Percentiles rank a stretch among this genome's conserved stretches.
phyloP scores from a whole-genome alignment of 2,888 invertebrate genomes.

The Drosophila buzzatii region DNA sequence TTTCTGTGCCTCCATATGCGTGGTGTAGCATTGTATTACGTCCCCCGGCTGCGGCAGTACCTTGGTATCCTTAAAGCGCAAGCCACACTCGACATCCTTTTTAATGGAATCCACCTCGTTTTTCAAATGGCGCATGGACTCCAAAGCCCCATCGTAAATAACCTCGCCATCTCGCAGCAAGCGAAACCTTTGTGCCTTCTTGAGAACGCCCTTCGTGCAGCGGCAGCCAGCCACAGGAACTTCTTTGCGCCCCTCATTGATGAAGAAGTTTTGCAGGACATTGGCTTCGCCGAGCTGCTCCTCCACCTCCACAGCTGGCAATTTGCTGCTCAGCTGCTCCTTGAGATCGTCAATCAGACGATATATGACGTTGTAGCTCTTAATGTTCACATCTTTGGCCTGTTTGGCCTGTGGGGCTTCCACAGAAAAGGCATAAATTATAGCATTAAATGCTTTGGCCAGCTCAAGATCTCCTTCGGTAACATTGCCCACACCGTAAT shows the following conservation, averaged over 20 bases:
- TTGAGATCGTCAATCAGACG: constrained; percentile 95
- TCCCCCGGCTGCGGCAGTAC: constrained; percentile 91
- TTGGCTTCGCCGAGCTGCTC: constrained; percentile 93
- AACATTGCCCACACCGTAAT: constrained; percentile 95
- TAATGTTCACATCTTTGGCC: constrained; percentile 87
- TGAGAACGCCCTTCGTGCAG: constrained; percentile 91
- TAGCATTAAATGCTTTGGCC: constrained; percentile 91
- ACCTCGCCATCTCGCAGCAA: constrained; percentile 89
- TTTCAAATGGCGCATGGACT: constrained; percentile 95
- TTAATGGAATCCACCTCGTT: constrained; percentile 93
- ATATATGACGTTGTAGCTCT: constrained; percentile 95
- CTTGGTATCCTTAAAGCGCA: constrained; percentile 89
- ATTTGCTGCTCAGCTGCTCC: constrained; percentile 89
- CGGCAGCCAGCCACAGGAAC: constrained; percentile 95
- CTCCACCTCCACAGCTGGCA: constrained; percentile 91
- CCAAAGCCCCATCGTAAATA: constrained; percentile 90
- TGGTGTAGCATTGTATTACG: constrained; percentile 90
- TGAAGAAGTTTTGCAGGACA: constrained; percentile 92
- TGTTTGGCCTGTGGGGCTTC: constrained; percentile 85
- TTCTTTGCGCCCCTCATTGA: constrained; percentile 92
- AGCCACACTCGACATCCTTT: constrained; percentile 94
- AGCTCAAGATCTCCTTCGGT: constrained; percentile 93
- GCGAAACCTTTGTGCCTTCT: constrained; percentile 89
- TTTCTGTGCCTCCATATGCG: constrained; percentile 88
- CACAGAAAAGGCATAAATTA: constrained; percentile 96